A percentile compares a stretch with the other conserved stretches of the same genome.
Conservation (phyloP, 92 coral and sea anemone genomes). For the Palythoa heliodiscus region DNA sequence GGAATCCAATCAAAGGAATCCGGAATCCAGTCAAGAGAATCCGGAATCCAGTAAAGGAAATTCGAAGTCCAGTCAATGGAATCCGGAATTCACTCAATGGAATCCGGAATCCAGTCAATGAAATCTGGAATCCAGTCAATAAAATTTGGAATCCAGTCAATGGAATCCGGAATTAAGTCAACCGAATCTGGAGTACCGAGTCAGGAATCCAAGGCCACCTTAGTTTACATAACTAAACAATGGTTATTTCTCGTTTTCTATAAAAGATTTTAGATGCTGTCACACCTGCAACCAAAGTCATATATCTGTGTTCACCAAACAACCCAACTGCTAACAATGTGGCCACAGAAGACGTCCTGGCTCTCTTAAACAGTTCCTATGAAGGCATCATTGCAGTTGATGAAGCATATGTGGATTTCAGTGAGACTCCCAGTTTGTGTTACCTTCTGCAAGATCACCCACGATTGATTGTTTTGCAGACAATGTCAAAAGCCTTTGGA, state of each 20-base stretch:
- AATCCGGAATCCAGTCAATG: too few species aligned
- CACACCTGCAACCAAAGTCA: constrained; percentile 42
- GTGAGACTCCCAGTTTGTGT: constrained; percentile 29
- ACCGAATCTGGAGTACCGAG: neutral
- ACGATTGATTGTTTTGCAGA: constrained; percentile 23
- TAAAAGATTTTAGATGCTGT: constrained; percentile 40
- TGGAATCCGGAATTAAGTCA: neutral
- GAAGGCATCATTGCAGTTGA: constrained; percentile 32
- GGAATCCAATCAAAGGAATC: too few species aligned
- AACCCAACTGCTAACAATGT: constrained; percentile 48
- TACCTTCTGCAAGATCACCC: constrained; percentile 34
- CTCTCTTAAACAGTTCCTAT: constrained; percentile 33
- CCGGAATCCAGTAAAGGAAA: too few species aligned
- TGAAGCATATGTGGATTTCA: constrained; percentile 7
- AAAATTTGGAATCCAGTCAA: too few species aligned
- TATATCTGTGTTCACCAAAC: constrained; percentile 50
- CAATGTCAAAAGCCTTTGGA: constrained; percentile 42
- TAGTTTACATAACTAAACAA: neutral
- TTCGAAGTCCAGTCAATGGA: too few species aligned
- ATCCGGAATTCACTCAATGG: too few species aligned
- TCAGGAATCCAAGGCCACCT: neutral
- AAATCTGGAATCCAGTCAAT: too few species aligned
- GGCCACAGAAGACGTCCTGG: constrained; percentile 38
- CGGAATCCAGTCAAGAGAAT: too few species aligned
- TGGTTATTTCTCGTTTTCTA: neutral